Evolutionary conservation across 2,888 invertebrate genomes (phyloP), one percentile per base, ranked within the genome.

Genomic region (Congeria kusceri): DNA sequence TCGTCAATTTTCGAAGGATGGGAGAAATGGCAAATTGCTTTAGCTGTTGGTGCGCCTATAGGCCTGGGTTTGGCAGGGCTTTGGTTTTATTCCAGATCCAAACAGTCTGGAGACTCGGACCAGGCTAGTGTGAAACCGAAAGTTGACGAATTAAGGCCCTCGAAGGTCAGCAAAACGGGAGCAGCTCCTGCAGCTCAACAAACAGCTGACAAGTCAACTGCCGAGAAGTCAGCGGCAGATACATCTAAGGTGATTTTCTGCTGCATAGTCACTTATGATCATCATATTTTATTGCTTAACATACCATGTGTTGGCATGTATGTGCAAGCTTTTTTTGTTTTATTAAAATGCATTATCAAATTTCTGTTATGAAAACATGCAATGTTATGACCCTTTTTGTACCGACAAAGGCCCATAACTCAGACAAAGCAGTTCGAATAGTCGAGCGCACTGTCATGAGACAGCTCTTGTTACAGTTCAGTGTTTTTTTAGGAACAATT

Each of bases 1-100:
- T 65, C 62, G 29, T 80, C 80, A 23, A 59, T 76, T 13, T 75
- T 80, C 39, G 89, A 90, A 77, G 89, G 89, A 7, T 89, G 89
- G 89, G 83, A 86, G 28, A 97, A 96, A 95, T 97, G 97, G 97
- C 97, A 97, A 95, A 94, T 97, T 90, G 97, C 97, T 79, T 94
- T 97, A 81, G 95, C 96, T 77, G 95, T 97, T 83, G 97, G 97
- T 87, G 96, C 97, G 84, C 97, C 97, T 90, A 95, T 97, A 87
- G 97, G 96, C 77, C 95, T 97, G 72, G 97, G 97, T 74, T 94
- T 97, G 91, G 91, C 90, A 20, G 97, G 97, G 91, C 95, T 96
- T 92, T 96, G 96, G 94, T 96, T 96, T 94, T 95, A 96, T 90
- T 95, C 76, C 47, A 84, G 85, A 23, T 53, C 64, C 18, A 71